Evolutionary conservation across 2,113 vertebrate genomes (phyloP), one percentile per base, ranked within the genome.

Genomic region (Sus scrofa): DNA sequence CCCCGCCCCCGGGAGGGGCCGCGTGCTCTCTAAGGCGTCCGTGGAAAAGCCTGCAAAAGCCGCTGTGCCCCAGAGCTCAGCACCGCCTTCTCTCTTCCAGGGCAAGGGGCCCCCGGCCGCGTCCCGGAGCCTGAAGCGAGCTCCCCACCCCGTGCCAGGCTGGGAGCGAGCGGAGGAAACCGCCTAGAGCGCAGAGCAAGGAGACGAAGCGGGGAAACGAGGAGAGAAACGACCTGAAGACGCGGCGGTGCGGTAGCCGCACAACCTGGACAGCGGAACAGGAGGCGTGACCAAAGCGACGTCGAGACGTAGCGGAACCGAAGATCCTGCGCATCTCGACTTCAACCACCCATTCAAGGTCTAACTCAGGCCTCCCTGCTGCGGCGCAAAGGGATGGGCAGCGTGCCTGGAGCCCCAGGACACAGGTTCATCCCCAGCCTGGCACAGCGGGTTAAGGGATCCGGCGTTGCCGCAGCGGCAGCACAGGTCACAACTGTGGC

Each of bases 81-180:
- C 44, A 13, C 75, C 30, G 1, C 5, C 50, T 14, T 13, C 63
- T 6, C 50, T 2, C 10, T 18, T 2, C 50, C 50, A n/a, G 16
- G 0, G 6, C 2, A 5, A 14, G 52, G 3, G 3, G 30, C 30
- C 75, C 52, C 30, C 18, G 7, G 6, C 75, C 52, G n/a, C 32
- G 12, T 13, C 75, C 7, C 52, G 10, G 7, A 32, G 24, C 63
- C 26, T 90, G 67, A n/a, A 18, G 50, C 1, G 32, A 30, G 39
- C 12, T 7, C 79, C 14, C 58, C 34, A 26, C 0, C 1, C 5
- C 26, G 26, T 4, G 2, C 3, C 44, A n/a, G 39, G 54, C 0
- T 14, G 5, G 26, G 62, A 32, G 7, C 50, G 15, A 7, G 56
- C 6, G 4, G 14, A 11, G 39, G 54, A 26, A 32, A 4, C 0